Evolutionary conservation across 2,113 vertebrate species (phyloP).

Genomic region (Thunnus maccoyii): DNA sequence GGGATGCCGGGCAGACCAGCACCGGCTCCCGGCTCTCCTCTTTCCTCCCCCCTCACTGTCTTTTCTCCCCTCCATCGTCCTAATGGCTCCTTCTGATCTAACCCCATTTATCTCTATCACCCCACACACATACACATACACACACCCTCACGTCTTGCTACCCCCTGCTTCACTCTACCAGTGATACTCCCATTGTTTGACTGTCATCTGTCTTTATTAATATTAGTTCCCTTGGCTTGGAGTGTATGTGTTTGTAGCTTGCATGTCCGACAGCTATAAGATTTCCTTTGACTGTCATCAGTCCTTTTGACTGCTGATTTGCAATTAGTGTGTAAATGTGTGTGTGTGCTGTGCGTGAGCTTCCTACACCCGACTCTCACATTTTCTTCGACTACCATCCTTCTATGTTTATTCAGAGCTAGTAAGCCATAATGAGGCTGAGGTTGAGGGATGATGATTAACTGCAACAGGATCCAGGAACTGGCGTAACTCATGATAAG

Average conservation of each 20-base stretch:
- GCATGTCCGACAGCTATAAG: slow-evolving; percentile 11
- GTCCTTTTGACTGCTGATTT: too few relatives aligned
- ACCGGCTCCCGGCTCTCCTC: slow-evolving; percentile 38
- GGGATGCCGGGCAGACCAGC: slow-evolving; percentile 64
- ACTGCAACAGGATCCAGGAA: slow-evolving; percentile 72
- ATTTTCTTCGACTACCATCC: slow-evolving; percentile 35
- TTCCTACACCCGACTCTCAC: slow-evolving; percentile 8
- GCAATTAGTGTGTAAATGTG: background rate
- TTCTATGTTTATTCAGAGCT: slow-evolving; percentile 69
- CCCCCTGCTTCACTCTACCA: slow-evolving; percentile 32
- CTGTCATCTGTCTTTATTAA: slow-evolving; percentile 68
- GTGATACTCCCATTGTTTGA: slow-evolving; percentile 58
- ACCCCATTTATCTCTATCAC: slow-evolving; percentile 79
- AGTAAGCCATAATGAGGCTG: slow-evolving; percentile 73
- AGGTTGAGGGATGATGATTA: slow-evolving; percentile 76
- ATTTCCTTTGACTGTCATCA: slow-evolving; percentile 27
- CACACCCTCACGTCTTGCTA: background rate
- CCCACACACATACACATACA: slow-evolving; percentile 31
- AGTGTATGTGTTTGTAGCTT: slow-evolving; percentile 9
- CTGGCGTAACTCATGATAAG: slow-evolving; percentile 69
- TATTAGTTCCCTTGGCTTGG: slow-evolving; percentile 23
- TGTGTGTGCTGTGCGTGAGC: background rate
- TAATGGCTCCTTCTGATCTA: slow-evolving; percentile 77
- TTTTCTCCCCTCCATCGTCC: slow-evolving; percentile 67
- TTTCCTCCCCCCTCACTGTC: slow-evolving; percentile 21